A percentile compares a stretch with the other conserved stretches of the same genome.
Evolutionary conservation across 2,888 invertebrate genomes (phyloP).

Genomic region (Melinaea marsaeus): DNA sequence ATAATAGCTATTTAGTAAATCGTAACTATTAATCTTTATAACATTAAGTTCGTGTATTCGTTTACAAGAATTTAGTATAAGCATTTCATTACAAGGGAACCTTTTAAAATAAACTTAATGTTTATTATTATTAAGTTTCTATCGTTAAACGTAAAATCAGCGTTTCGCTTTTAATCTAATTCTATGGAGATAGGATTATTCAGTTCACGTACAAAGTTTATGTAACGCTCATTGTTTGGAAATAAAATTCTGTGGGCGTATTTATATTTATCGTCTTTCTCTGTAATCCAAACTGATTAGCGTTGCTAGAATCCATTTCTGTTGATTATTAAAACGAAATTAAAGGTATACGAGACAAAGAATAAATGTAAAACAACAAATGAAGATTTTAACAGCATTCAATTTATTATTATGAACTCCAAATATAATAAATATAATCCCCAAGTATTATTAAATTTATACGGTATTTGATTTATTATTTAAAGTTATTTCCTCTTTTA

Average conservation of each 20-base stretch:
- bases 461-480: slow-evolving; percentile 15
- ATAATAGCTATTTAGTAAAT: too few relatives aligned
- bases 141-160: slow-evolving; percentile 12
- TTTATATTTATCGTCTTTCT: slow-evolving; percentile 32
- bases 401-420: too few relatives aligned
- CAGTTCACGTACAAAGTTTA: slow-evolving; percentile 53
- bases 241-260: slow-evolving; percentile 30
- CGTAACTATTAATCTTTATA: too few relatives aligned
- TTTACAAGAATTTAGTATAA: too few relatives aligned
- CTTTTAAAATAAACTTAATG: too few relatives aligned
- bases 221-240: slow-evolving; percentile 37
- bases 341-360: too few relatives aligned
- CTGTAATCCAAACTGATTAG: not conserved
- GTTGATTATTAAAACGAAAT: too few relatives aligned
- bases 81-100: too few relatives aligned
- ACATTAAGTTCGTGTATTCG: too few relatives aligned
- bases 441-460: slow-evolving; percentile 7
- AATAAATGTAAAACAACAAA: too few relatives aligned
- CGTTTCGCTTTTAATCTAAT: slow-evolving; percentile 20
- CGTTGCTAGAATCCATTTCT: too few relatives aligned
- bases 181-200: slow-evolving; percentile 47
- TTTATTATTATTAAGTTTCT: not conserved
- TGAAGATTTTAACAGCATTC: too few relatives aligned
- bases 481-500: slow-evolving; percentile 32
- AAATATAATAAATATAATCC: not conserved